Percentiles rank a stretch among this genome's conserved stretches.
phyloP scores from a whole-genome alignment of 2,113 vertebrate species.

The Ia io region DNA sequence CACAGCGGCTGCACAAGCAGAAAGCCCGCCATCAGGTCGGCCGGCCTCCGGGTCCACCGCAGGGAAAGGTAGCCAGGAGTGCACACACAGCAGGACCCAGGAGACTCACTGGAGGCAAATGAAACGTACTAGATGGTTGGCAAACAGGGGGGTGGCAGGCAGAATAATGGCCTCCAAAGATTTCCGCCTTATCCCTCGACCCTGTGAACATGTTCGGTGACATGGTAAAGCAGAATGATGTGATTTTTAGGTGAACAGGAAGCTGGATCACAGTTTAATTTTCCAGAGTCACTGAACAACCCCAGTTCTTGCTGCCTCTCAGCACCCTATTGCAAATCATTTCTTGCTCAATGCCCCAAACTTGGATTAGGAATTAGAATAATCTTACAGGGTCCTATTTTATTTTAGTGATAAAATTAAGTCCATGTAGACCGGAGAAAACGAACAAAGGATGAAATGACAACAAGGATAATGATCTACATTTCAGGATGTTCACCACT shows the following conservation, averaged over 20 bases:
- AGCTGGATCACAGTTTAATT: neutral
- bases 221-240: neutral
- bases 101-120: neutral
- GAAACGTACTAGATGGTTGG: neutral
- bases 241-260: neutral
- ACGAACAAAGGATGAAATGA: neutral
- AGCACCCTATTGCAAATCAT: neutral
- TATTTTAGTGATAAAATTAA: neutral
- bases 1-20: neutral
- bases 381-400: neutral
- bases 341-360: neutral
- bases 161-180: neutral
- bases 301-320: neutral
- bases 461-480: neutral
- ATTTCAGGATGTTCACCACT: neutral
- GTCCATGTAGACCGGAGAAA: neutral
- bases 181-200: neutral
- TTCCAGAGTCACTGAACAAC: neutral
- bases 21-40: neutral
- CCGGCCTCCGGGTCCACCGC: neutral
- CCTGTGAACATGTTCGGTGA: neutral
- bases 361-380: neutral
- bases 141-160: neutral
- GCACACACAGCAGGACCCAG: neutral
- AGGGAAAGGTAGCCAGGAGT: neutral